phyloP scores from a whole-genome alignment of 2,888 invertebrate species.

The Cataglyphis rosenhaueri region DNA sequence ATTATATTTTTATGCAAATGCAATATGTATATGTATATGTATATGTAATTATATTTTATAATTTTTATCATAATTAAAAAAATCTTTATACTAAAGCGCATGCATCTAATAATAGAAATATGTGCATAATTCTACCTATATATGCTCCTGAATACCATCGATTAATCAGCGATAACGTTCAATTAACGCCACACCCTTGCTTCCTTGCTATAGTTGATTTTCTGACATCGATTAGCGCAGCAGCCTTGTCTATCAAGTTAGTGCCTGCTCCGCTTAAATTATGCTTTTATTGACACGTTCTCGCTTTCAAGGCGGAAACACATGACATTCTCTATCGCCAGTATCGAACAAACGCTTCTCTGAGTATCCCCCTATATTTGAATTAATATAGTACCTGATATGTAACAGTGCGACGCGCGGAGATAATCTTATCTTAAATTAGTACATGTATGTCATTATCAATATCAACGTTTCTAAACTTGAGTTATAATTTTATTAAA shows the following conservation, averaged over 20 bases:
- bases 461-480: neutral
- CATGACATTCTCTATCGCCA: neutral
- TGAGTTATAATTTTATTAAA: neutral
- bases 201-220: constrained; percentile 23
- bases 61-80: neutral
- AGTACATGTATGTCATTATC: neutral
- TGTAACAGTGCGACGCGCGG: neutral
- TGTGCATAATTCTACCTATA: neutral
- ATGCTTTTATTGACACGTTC: constrained; percentile 22
- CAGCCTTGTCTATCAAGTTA: constrained; percentile 29
- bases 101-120: neutral
- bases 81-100: neutral
- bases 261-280: constrained; percentile 29
- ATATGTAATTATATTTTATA: constrained; percentile 19
- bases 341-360: constrained; percentile 6
- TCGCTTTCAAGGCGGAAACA: constrained; percentile 19
- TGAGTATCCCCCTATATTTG: neutral
- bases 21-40: neutral
- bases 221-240: constrained; percentile 37
- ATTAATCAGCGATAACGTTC: constrained; percentile 33
- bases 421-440: constrained; percentile 14
- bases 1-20: neutral
- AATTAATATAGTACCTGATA: constrained; percentile 15
- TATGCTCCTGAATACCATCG: constrained; percentile 1
- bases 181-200: constrained; percentile 42